Evolutionary conservation across 1,140 invertebrate genomes (phyloP).

Genomic region (Conus betulinus): DNA sequence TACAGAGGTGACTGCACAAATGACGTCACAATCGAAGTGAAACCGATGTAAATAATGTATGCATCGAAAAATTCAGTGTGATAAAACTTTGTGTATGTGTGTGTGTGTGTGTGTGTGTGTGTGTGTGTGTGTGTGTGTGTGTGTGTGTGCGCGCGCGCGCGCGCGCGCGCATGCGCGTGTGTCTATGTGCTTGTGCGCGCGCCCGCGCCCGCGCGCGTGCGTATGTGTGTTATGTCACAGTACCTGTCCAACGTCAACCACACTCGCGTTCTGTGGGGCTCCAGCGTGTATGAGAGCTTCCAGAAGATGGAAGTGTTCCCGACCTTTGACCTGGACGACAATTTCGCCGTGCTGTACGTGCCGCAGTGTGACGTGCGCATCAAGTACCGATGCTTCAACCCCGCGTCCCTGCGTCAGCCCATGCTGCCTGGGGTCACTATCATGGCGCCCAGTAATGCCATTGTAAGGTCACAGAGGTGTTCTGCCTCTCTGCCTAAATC

Average conservation of each 20-base stretch:
- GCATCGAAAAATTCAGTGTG: too few species aligned
- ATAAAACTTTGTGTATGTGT: not conserved
- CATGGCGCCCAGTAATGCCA: not conserved
- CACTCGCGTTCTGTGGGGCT: not conserved
- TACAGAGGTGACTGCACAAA: too few species aligned
- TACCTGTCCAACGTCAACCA: slow-evolving; percentile 4
- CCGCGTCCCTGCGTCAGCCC: not conserved
- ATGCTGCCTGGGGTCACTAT: slow-evolving; percentile 11
- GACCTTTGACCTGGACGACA: slow-evolving; percentile 28
- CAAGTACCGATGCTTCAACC: slow-evolving; percentile 28
- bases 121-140: not conserved
- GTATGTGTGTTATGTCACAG: not conserved
- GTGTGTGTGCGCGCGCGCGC: not conserved
- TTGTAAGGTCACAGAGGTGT: not conserved
- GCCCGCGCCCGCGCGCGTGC: not conserved
- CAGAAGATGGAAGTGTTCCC: not conserved
- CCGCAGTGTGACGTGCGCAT: slow-evolving; percentile 17
- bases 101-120: not conserved
- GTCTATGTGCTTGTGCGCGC: not conserved
- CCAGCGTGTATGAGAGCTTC: not conserved
- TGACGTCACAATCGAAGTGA: too few species aligned
- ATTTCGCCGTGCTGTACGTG: slow-evolving; percentile 23
- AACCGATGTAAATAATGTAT: too few species aligned
- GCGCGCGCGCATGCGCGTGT: not conserved
- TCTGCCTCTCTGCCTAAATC: not conserved